These are phyloP conservation scores for Trachymyrmex septentrionalis DNA, from an alignment of 1,140 invertebrate genomes.

Conservation along the genomic window DNA sequence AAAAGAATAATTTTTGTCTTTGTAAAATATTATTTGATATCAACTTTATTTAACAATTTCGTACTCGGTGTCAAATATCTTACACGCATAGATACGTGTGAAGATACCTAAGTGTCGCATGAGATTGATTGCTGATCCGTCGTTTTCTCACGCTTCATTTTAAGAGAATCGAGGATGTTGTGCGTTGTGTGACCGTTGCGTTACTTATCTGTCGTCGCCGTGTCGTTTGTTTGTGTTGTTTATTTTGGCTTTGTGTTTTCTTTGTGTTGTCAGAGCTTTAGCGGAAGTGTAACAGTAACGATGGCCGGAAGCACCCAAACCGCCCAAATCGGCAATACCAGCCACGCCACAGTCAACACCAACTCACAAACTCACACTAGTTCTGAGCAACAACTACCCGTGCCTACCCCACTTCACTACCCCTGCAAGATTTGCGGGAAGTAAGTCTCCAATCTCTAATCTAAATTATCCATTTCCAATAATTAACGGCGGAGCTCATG, in stretches of 20 bases:
- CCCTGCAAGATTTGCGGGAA: slow-evolving; percentile 99
- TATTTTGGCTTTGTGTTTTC: slow-evolving; percentile 87
- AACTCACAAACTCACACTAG: slow-evolving; percentile 88
- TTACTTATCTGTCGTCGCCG: slow-evolving; percentile 77
- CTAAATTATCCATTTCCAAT: slow-evolving; percentile 82
- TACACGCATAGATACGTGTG: slow-evolving; percentile 79
- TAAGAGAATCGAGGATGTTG: slow-evolving; percentile 70
- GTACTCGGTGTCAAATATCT: slow-evolving; percentile 63
- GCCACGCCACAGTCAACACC: slow-evolving; percentile 87
- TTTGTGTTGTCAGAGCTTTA: slow-evolving; percentile 91
- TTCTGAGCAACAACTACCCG: slow-evolving; percentile 87
- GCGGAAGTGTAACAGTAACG: slow-evolving; percentile 91
- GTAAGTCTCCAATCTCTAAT: slow-evolving; percentile 92
- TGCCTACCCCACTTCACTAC: slow-evolving; percentile 88
- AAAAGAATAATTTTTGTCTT: slow-evolving; percentile 5
- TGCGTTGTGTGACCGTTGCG: slow-evolving; percentile 79
- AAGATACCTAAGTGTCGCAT: slow-evolving; percentile 85
- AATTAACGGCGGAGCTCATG: slow-evolving; percentile 51
- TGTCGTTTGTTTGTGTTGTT: slow-evolving; percentile 86
- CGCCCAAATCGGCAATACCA: slow-evolving; percentile 88
- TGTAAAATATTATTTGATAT: slow-evolving; percentile 10
- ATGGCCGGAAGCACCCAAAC: slow-evolving; percentile 92
- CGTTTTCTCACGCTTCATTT: slow-evolving; percentile 77
- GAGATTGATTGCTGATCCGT: slow-evolving; percentile 81
- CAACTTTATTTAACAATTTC: slow-evolving; percentile 10